Base-by-base conservation (phyloP, 2,113 vertebrate genomes). In the Sceloporus tristichus region DNA sequence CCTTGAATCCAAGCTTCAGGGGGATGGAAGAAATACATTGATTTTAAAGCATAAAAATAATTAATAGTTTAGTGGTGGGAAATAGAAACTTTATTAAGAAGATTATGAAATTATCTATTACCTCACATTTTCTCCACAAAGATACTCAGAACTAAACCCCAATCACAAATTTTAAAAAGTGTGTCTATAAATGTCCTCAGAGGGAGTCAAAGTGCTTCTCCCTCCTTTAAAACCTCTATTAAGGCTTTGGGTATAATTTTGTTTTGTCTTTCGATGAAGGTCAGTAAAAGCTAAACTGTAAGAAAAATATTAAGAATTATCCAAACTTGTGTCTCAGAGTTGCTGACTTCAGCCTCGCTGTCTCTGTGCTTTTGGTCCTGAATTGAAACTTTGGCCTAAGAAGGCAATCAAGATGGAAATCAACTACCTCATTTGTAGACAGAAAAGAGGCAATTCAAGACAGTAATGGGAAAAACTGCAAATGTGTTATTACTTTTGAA, bases 81-180 rank as follows among this genome's bases (percentile, higher is more conserved):
- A 7, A 59, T 59, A 59, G 79, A 90, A 78, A 40, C 34, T 34
- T 34, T 7, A 48, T 48, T 48, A 6, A 48, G 48, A 48, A 48
- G 87, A 71, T 62, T 84, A 92, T 80, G 56, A 90, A 91, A 89
- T 53, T 65, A 40, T 65, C 19, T 40, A 65, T 34, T 73, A 9
- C 7, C 16, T 84, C 85, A 92, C 91, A 90, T 92, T 95, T 91
- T 94, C 90, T 80, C 86, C 91, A 92, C 93, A 95, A 62, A 90
- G 94, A 85, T 27, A 92, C 82, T 82, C 88, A 86, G 62, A 88
- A 90, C 18, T 71, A 42, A 78, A 29, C 1, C n/a, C 0, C 4
- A 65, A 86, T 56, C 84, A 80, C 89, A 83, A 65, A 13, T 54
- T 21, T 38, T 16, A 27, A 27, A 16, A 27, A 18, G 19, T 68